Conservation (phyloP, 2,113 vertebrate genomes). For the Myrmecophaga tridactyla region DNA sequence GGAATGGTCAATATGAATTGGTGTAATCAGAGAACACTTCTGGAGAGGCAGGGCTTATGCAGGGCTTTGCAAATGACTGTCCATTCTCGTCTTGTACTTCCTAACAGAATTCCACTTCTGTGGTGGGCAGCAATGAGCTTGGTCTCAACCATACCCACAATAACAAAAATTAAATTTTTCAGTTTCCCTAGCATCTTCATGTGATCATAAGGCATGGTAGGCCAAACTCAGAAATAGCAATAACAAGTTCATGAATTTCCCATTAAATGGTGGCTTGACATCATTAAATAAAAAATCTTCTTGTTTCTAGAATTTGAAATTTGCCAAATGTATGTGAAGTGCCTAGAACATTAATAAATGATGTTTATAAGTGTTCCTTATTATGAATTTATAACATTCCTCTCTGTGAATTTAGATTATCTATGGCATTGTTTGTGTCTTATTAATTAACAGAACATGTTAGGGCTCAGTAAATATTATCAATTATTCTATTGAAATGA, state of each 20-base stretch:
- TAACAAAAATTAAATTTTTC: background rate
- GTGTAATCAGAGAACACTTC: background rate
- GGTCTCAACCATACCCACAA: background rate
- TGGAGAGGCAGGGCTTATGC: background rate
- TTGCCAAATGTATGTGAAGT: background rate
- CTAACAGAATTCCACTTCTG: background rate
- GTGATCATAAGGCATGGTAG: background rate
- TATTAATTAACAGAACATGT: background rate
- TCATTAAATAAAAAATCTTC: conserved; percentile 34
- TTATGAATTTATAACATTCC: background rate
- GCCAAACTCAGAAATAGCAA: background rate
- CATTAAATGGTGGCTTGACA: background rate
- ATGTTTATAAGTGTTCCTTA: conserved; percentile 9
- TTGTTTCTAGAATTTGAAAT: conserved; percentile 15
- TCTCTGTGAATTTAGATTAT: background rate
- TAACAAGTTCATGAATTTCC: background rate
- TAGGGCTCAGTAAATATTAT: background rate
- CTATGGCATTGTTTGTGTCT: background rate
- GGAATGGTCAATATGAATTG: too few relatives aligned
- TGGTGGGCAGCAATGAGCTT: background rate
- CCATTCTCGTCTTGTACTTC: background rate
- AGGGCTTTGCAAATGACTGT: background rate
- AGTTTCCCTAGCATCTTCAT: background rate
- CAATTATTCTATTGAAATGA: background rate
- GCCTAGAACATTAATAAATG: background rate